Evolutionary conservation across 2,797 vertebrate genomes (phyloP), one percentile per base, ranked within the genome.

Genomic region (Thaleichthys pacificus): DNA sequence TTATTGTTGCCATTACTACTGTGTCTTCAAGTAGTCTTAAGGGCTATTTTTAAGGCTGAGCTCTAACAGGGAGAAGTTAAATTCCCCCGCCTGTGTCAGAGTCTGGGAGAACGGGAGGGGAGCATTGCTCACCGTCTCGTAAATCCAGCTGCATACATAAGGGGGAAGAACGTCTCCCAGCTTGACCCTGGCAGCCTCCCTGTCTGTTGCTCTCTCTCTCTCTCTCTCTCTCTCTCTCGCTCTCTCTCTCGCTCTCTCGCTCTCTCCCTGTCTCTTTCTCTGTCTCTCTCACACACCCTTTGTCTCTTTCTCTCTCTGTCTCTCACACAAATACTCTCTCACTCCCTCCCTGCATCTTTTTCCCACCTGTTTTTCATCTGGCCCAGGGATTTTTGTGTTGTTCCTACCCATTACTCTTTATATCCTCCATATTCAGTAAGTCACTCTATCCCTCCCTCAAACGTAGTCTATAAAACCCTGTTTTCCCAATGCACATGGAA

Each of bases 81-180:
- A 92, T 88, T 92, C 89, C 91, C 91, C 89, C 79, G 84, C 85
- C 90, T 91, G 89, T 92, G 91, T 92, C 91, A 92, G 89, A 88
- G 91, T 91, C 90, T 91, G 86, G 90, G 78, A 90, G 81, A 82
- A 79, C 12, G 72, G 82, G 82, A 82, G 80, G 87, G 83, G 76
- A 86, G 82, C 85, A 86, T 91, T 92, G 87, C 91, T 93, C 90
- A 90, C 81, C 61, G 81, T 91, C 90, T 91, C 85, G 60, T 84
- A 85, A 89, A 85, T 89, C 83, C 89, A 92, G 92, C 91, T 92
- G 89, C 87, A 86, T 86, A 89, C 83, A 90, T 90, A 88, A 84
- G 91, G 89, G 42, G 90, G 92, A 92, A 93, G 88, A 89, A 90
- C 91, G 88, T 88, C 80, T 72, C 80, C 79, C 77, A 85, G 84